A percentile compares a stretch with the other conserved stretches of the same genome.
These are phyloP conservation scores for Scelioninae gen. 1 DNA, from an alignment of 2,888 invertebrate species.

Conservation along the genomic window DNA sequence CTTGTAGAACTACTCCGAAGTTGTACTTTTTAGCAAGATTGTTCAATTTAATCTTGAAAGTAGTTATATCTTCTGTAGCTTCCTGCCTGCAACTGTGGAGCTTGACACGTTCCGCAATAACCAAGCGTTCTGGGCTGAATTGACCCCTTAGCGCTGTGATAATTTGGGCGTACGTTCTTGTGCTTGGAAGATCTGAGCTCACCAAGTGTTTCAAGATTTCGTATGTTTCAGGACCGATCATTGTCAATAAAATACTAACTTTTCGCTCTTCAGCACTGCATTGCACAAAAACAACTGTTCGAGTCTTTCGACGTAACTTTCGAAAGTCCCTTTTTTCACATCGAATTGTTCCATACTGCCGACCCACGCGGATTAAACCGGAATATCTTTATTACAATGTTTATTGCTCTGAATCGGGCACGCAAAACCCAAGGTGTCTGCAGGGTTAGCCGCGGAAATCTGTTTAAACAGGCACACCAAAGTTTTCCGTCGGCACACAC, in stretches of 20 bases:
- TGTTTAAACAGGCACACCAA: too few relatives aligned
- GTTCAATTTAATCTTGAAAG: slow-evolving; percentile 52
- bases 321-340: background rate
- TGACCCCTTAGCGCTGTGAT: slow-evolving; percentile 56
- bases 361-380: background rate
- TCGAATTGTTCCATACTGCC: slow-evolving; percentile 17
- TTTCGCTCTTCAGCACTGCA: background rate
- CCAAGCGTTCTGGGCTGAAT: slow-evolving; percentile 59
- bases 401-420: too few relatives aligned
- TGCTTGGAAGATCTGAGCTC: slow-evolving; percentile 43
- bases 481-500: too few relatives aligned
- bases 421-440: too few relatives aligned
- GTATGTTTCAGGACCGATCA: slow-evolving; percentile 51
- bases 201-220: slow-evolving; percentile 60
- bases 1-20: slow-evolving; percentile 31
- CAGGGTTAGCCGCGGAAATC: too few relatives aligned
- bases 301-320: slow-evolving; percentile 14
- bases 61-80: slow-evolving; percentile 35
- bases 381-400: too few relatives aligned
- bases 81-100: slow-evolving; percentile 65
- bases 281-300: slow-evolving; percentile 9
- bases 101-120: slow-evolving; percentile 59
- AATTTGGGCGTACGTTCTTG: slow-evolving; percentile 51
- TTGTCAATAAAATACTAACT: slow-evolving; percentile 47
- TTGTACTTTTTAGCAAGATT: slow-evolving; percentile 56